Base-by-base conservation (phyloP, 2,797 vertebrate species). In the Coracias cyanogaster region DNA sequence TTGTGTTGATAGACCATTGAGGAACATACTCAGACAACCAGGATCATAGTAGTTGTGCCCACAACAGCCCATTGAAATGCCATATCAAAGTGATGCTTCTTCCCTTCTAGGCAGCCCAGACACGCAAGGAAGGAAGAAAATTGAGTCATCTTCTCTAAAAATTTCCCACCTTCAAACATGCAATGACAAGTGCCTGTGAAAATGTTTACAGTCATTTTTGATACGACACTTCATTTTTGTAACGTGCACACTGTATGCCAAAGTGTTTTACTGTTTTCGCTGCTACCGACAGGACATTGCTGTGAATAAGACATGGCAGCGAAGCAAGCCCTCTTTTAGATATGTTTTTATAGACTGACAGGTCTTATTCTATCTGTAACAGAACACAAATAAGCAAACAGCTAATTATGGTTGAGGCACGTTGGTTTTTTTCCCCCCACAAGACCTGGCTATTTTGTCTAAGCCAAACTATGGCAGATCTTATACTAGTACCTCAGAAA, bases 181-280 rank as follows among this genome's bases (percentile, higher is more conserved):
- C 61, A 81, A 82, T 82, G 90, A 97, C 92, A 97, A 97, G 83
- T 22, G 78, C 89, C 77, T 84, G 77, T 66, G 84, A 96, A 96
- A 94, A 92, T 69, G 87, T 95, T 97, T 94, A 97, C 82, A 96
- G 92, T 48, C 80, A 81, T 78, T 94, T 96, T 41, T 85, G 46
- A 84, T 76, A 81, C 31, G 65, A 93, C 84, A 87, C 66, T 93
- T 93, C 79, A 43, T 77, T 96, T 94, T 76, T 52, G 70, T 69
- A 92, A 70, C 2, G 51, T 25, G n/a, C 54, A 26, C 79, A 67
- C 62, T 66, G 54, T 24, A 41, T 83, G 90, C 94, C 94, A 86
- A 87, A 93, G 89, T 95, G 84, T 76, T 96, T 95, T 93, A 90
- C 86, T 73, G 52, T 51, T 85, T 82, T 86, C 76, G 48, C 76